These are phyloP conservation scores for Embiotoca jacksoni DNA, from an alignment of 2,113 vertebrate genomes.

Conservation along the genomic window DNA sequence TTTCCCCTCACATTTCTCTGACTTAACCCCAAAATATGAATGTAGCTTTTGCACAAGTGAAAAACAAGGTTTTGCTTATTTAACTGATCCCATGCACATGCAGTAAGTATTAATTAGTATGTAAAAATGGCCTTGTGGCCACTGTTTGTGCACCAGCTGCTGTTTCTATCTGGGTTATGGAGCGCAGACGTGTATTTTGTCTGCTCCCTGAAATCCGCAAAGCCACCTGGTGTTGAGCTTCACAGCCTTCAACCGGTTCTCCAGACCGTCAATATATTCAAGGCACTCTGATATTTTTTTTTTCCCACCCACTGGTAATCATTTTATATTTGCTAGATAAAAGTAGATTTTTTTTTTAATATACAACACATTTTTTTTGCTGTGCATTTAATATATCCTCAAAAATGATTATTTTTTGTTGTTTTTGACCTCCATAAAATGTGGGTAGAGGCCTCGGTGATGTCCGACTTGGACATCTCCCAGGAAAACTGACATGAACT, in stretches of 20 bases:
- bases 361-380: no score
- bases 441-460: neutral
- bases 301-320: no score
- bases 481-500: neutral
- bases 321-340: neutral
- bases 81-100: neutral
- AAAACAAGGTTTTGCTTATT: no score
- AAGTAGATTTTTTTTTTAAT: neutral
- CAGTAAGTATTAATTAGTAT: neutral
- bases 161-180: slow-evolving; percentile 25
- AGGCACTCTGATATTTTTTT: neutral
- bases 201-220: slow-evolving; percentile 60
- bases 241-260: slow-evolving; percentile 44
- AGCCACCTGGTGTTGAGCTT: slow-evolving; percentile 60
- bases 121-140: neutral
- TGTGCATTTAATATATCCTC: no score
- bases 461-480: no score
- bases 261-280: neutral
- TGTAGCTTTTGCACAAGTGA: neutral
- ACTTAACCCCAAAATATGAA: no score
- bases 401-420: neutral
- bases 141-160: neutral
- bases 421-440: neutral
- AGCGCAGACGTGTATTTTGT: slow-evolving; percentile 3
- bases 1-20: no score